Evolutionary conservation across 2,888 invertebrate species (phyloP), one percentile per base, ranked within the genome.

Genomic region (Aporophyla lueneburgensis): DNA sequence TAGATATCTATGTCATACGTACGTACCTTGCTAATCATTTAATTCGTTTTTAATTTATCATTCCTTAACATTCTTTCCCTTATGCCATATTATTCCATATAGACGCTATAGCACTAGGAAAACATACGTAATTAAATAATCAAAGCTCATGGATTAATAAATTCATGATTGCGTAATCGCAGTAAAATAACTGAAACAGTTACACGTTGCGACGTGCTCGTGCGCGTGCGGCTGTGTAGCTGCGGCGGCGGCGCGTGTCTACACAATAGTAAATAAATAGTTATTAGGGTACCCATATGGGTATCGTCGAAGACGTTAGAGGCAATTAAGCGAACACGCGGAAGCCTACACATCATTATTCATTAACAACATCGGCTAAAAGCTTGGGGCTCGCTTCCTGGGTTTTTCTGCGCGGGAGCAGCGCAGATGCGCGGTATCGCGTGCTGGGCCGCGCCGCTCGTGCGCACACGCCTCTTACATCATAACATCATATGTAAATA

Each of bases 271-370:
- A 71, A 76, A 84, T 83, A 83, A 77, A 81, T 84, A 73, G 75
- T 79, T 77, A 81, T 73, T 76, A 80, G 46, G 78, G 74, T 80
- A 75, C 72, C 46, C 58, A 75, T 82, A 77, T 78, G 79, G 81
- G 76, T 74, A 74, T 77, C 74, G 33, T 62, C 33, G n/a, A 65
- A 81, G 78, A 80, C 70, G 86, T 90, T 86, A 86, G 83, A 86
- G 88, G 87, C 91, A 95, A 95, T 94, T 94, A 95, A 91, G 88
- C 87, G 89, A 91, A 89, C 86, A 94, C 90, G 90, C 95, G 96
- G 96, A 96, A 96, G 94, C 91, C 88, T 86, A 91, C 92, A 91
- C 90, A 92, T 92, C 91, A 92, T 91, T 94, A 95, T 95, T 95
- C 92, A 95, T 95, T 93, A 95, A 87, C 91, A 93, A 91, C 93